Evolutionary conservation across 2,888 invertebrate species (phyloP).

Genomic region (Cordilura impudica): DNA sequence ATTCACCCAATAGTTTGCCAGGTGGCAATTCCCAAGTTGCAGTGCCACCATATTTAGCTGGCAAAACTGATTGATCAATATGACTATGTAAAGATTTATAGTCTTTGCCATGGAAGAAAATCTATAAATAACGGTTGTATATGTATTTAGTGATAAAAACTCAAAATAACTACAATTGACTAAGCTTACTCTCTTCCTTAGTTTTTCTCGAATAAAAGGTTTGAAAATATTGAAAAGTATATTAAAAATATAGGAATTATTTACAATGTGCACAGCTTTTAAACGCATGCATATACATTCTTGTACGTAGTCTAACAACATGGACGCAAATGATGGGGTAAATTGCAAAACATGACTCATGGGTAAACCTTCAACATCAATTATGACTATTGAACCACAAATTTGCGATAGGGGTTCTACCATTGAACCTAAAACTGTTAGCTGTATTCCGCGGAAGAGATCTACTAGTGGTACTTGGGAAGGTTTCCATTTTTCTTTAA

Average conservation of each 20-base stretch:
- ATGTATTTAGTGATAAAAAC: not conserved
- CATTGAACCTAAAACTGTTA: constrained; percentile 85
- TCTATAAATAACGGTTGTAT: constrained; percentile 73
- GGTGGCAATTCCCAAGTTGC: constrained; percentile 80
- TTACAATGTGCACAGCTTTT: constrained; percentile 92
- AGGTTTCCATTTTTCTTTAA: constrained; percentile 86
- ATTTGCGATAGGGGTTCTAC: constrained; percentile 89
- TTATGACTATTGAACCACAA: constrained; percentile 84
- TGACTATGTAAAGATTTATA: constrained; percentile 81
- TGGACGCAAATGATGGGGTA: constrained; percentile 87
- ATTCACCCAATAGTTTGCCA: constrained; percentile 83
- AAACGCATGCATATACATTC: constrained; percentile 90
- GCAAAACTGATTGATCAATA: constrained; percentile 81
- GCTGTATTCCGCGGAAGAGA: constrained; percentile 84
- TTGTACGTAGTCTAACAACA: constrained; percentile 85
- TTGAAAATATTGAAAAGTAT: constrained; percentile 91
- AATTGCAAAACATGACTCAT: constrained; percentile 87
- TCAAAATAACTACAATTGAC: not conserved
- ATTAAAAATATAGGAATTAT: constrained; percentile 91
- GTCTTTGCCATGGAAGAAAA: constrained; percentile 87
- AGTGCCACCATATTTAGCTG: constrained; percentile 83
- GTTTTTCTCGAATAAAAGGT: constrained; percentile 91
- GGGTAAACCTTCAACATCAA: constrained; percentile 87
- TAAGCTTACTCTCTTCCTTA: constrained; percentile 84
- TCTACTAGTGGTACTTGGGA: constrained; percentile 83